Evolutionary conservation across 2,113 vertebrate genomes (phyloP), one percentile per base, ranked within the genome.

Genomic region (Scytalopus superciliaris): DNA sequence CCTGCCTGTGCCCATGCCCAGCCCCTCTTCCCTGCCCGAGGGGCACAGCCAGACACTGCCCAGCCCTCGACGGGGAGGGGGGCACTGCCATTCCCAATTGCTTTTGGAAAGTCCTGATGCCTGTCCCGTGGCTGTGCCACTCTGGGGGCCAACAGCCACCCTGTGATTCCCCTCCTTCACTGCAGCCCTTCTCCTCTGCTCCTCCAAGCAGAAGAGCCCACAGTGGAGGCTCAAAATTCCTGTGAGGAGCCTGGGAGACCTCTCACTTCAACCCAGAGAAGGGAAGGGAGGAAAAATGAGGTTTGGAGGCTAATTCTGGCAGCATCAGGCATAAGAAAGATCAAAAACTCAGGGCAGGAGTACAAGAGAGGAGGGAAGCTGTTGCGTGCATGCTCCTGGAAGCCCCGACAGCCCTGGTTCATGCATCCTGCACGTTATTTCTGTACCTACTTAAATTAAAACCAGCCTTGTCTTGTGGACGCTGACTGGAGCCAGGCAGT

Each of bases 401-500:
- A 74, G n/a, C 89, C 90, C 92, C 64, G 23, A 15, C 60, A 63
- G 88, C 33, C 95, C 67, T 7, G 73, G 45, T 93, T 88, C 83
- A 88, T 93, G 96, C 86, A 53, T 10, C 28, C 91, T 94, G 95
- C 89, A 93, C 90, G 86, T 96, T 94, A 94, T 92, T 95, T 86
- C 95, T 96, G 93, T 93, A 93, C 94, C 95, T 93, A 91, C 95
- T 87, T 82, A 91, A 95, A 95, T 95, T 94, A 94, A 94, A 94
- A 87, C 81, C 96, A 96, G 94, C 95, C 74, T 89, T 75, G 91
- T 68, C 91, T 91, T 90, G 96, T 0, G 84, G 94, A 74, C n/a
- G 31, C 91, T 79, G 81, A 37, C 89, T 91, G 87, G 92, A 96
- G 91, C 91, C 94, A 93, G 94, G 94, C 95, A 95, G 87, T n/a